Base-by-base conservation (phyloP, 2,113 vertebrate species). In the Microtus ochrogaster region DNA sequence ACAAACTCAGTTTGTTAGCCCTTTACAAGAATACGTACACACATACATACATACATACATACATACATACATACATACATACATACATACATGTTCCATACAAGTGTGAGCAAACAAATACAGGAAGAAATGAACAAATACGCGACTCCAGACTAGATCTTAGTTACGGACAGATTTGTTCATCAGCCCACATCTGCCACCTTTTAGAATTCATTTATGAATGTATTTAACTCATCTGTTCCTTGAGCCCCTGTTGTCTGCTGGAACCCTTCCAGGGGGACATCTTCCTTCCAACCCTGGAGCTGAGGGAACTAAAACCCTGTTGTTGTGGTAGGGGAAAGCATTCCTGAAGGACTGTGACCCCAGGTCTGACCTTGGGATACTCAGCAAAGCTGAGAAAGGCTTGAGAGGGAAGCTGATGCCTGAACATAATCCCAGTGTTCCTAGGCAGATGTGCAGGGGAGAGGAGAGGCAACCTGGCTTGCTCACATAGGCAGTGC, bases 161-260 rank as follows among this genome's bases (percentile, higher is more conserved):
- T 92, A 52, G 66, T 79, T 76, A 92, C 49, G 39, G 19, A 84
- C 36, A 84, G 68, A 24, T 81, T 73, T 93, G 77, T n/a, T 76
- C 66, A 63, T 84, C 94, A 19, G 55, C 36, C 44, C 44, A 81
- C 24, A 72, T 78, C 68, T 52, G 41, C 41, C n/a, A 73, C 8
- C 49, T 93, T 94, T 89, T 58, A 76, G 76, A 44, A 90, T 92
- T 97, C 21, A 90, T 39, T 94, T 88, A 47, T 55, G 7, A 83
- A 13, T 65, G 74, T 7, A 5, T 83, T 90, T 77, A 81, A 44
- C 17, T 85, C 66, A 26, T 77, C 83, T 44, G 41, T 61, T 74
- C 24, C 41, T 17, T 58, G 90, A 74, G 47, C 21, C 47, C 2
- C 39, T 47, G n/a, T 21, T 66, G 22, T 88, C 65, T 93, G 30